Evolutionary conservation across 2,797 vertebrate genomes (phyloP).

Genomic region (Cetoscarus ocellatus): DNA sequence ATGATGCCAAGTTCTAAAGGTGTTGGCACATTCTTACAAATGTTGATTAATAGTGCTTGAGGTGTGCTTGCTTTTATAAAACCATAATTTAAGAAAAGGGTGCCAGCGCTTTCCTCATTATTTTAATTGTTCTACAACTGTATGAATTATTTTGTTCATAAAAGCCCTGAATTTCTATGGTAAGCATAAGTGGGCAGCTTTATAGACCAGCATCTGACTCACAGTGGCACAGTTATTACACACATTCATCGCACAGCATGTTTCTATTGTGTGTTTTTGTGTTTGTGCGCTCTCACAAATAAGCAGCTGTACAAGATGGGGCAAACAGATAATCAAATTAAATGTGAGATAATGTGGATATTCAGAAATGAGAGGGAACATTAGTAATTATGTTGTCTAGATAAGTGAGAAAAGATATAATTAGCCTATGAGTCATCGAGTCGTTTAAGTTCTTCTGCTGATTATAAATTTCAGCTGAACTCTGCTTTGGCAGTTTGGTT

Average conservation of each 20-base stretch:
- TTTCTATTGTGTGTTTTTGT: not conserved
- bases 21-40: no score
- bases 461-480: constrained; percentile 34
- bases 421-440: constrained; percentile 52
- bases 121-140: no score
- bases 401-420: constrained; percentile 49
- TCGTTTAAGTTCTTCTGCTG: constrained; percentile 36
- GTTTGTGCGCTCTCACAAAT: constrained; percentile 7
- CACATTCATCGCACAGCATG: not conserved
- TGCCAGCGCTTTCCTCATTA: no score
- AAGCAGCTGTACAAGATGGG: not conserved
- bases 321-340: constrained; percentile 29
- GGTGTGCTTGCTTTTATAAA: no score
- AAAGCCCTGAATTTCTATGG: no score
- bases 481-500: constrained; percentile 16
- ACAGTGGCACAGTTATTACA: not conserved
- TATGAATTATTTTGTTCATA: no score
- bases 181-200: not conserved
- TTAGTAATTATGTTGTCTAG: constrained; percentile 51
- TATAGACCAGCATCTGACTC: not conserved
- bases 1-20: no score
- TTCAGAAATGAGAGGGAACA: constrained; percentile 28
- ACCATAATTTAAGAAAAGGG: no score
- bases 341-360: constrained; percentile 37
- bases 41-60: no score